Conservation (phyloP, 2,113 vertebrate genomes). For the Lagopus leucura region DNA sequence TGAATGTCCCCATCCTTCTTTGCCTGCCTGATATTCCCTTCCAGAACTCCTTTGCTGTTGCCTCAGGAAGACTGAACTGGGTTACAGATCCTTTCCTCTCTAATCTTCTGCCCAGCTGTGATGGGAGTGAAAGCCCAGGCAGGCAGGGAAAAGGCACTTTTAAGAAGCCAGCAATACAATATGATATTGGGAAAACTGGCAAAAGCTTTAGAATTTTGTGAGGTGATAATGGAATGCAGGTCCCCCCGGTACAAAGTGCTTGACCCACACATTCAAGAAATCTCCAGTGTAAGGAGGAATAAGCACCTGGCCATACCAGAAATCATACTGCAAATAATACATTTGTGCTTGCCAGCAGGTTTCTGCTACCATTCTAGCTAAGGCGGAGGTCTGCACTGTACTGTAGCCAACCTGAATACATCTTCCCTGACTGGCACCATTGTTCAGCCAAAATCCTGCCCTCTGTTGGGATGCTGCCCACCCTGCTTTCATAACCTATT, state of each 20-base stretch:
- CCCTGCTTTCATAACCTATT: neutral
- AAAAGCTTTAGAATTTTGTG: neutral
- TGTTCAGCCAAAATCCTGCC: accelerated
- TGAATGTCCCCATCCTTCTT: neutral
- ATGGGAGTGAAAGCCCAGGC: neutral
- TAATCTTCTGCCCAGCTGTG: neutral
- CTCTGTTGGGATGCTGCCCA: neutral
- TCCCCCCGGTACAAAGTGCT: neutral
- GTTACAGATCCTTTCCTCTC: neutral
- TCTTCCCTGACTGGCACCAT: accelerated
- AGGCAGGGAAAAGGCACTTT: neutral
- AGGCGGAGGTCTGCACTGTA: neutral
- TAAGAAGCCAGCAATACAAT: neutral
- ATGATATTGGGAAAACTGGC: neutral
- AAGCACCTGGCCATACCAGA: neutral
- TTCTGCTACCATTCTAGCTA: neutral
- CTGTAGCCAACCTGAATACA: neutral
- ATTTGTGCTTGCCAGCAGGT: neutral
- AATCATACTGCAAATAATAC: neutral
- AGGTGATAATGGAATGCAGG: neutral
- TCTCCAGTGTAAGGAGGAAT: neutral
- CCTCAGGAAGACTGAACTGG: neutral
- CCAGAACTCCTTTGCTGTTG: neutral
- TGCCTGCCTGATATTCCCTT: neutral
- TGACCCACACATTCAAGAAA: neutral